Evolutionary conservation across 1,140 invertebrate genomes (phyloP).

Genomic region (Temnothorax curvispinosus): DNA sequence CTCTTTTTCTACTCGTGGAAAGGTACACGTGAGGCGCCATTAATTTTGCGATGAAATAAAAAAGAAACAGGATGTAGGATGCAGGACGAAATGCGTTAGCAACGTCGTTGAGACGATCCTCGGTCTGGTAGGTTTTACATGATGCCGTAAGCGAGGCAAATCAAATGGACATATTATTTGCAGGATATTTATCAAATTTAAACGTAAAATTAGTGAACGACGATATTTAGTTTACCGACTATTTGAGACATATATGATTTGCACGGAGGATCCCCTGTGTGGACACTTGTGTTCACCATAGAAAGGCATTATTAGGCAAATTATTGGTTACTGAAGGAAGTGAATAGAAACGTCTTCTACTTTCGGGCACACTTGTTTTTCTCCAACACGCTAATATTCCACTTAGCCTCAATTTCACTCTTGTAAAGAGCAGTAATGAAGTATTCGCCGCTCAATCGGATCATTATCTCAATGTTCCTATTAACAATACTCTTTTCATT

Average conservation of each 20-base stretch:
- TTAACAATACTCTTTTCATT: slow-evolving; percentile 19
- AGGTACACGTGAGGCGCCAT: slow-evolving; percentile 42
- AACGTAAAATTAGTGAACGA: not conserved
- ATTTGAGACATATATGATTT: not conserved
- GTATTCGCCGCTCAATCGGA: slow-evolving; percentile 22
- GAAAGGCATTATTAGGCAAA: not conserved
- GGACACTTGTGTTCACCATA: not conserved
- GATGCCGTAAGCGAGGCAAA: not conserved
- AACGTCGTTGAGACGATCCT: not conserved
- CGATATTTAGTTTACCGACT: not conserved
- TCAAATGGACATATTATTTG: slow-evolving; percentile 28
- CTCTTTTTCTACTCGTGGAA: not conserved
- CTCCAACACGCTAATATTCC: slow-evolving; percentile 28
- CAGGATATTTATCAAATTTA: slow-evolving; percentile 13
- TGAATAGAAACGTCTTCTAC: slow-evolving; percentile 45
- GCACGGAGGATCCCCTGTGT: not conserved
- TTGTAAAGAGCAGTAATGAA: slow-evolving; percentile 50
- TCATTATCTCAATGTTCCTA: slow-evolving; percentile 19
- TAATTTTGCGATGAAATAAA: slow-evolving; percentile 55
- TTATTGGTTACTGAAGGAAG: not conserved
- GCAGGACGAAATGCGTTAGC: slow-evolving; percentile 38
- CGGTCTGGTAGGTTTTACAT: not conserved
- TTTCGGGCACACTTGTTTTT: slow-evolving; percentile 28
- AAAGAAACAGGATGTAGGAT: not conserved
- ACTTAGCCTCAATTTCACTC: slow-evolving; percentile 47